phyloP scores from a whole-genome alignment of 2,888 invertebrate genomes.

The Neelides folsomi region DNA sequence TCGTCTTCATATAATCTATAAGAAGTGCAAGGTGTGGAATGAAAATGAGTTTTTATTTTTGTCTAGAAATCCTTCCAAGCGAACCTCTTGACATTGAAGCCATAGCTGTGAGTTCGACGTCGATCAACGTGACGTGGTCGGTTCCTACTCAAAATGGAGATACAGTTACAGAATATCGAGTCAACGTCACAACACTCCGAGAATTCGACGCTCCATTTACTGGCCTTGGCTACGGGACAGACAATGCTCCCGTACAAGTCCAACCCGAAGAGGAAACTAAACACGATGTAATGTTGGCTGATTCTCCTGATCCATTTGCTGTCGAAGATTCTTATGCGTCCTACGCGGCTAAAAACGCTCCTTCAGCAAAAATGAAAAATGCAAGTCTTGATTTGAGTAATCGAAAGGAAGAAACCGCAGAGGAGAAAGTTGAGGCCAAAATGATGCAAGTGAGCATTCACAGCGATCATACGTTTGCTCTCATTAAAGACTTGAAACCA shows the following conservation, averaged over 20 bases:
- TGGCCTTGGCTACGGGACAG: conserved; percentile 22
- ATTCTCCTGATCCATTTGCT: background rate
- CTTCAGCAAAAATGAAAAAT: background rate
- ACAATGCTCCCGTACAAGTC: background rate
- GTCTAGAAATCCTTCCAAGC: conserved; percentile 57
- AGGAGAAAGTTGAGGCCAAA: conserved; percentile 29
- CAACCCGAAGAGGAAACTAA: background rate
- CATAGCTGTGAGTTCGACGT: conserved; percentile 57
- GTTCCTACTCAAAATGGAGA: conserved; percentile 52
- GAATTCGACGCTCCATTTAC: conserved; percentile 46
- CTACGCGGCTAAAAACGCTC: background rate
- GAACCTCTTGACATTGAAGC: conserved; percentile 58
- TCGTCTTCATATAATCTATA: background rate
- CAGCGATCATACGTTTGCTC: conserved; percentile 46
- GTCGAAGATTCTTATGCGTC: conserved; percentile 5
- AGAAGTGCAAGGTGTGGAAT: background rate
- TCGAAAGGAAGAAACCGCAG: conserved; percentile 17
- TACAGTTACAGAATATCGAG: conserved; percentile 51
- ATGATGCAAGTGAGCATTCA: conserved; percentile 40
- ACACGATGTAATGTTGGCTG: background rate
- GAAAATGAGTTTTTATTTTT: conserved; percentile 5
- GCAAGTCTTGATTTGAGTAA: background rate
- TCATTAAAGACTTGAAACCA: conserved; percentile 52
- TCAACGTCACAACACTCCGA: conserved; percentile 58
- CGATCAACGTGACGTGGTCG: conserved; percentile 57